Percentiles rank a stretch among this genome's conserved stretches.
These are phyloP conservation scores for Helleia helle DNA, from an alignment of 2,888 invertebrate species.

Conservation along the genomic window DNA sequence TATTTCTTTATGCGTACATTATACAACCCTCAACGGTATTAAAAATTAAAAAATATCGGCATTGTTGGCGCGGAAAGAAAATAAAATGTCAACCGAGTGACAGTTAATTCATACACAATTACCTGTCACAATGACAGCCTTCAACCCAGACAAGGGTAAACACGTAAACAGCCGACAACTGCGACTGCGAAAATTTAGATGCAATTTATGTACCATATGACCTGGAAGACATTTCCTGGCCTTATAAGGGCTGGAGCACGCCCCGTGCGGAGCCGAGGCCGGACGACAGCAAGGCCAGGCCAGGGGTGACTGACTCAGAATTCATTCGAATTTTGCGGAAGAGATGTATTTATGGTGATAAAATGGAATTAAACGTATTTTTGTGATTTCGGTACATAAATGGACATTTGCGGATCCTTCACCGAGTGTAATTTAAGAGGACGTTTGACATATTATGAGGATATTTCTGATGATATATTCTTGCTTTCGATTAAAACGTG, in stretches of 20 bases:
- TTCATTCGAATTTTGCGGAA: conserved; percentile 27
- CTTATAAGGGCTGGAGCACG: conserved; percentile 42
- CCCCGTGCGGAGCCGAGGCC: conserved; percentile 21
- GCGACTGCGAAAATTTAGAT: conserved; percentile 40
- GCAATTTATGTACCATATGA: conserved; percentile 37
- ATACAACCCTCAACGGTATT: no score
- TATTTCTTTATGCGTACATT: no score
- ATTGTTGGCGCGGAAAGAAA: background rate
- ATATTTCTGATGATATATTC: background rate
- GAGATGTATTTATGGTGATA: conserved; percentile 24
- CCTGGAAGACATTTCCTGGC: conserved; percentile 34
- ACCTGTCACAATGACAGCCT: background rate
- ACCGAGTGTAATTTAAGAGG: background rate
- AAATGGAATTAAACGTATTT: conserved; percentile 20
- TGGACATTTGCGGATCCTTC: background rate
- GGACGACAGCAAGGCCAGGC: background rate
- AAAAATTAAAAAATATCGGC: no score
- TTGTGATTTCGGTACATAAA: conserved; percentile 13
- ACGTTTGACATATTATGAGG: background rate
- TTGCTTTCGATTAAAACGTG: background rate
- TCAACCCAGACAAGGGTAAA: conserved; percentile 15
- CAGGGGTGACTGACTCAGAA: conserved; percentile 51
- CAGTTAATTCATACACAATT: conserved; percentile 1
- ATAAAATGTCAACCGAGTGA: conserved; percentile 4
- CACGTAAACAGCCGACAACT: conserved; percentile 18